A percentile compares a stretch with the other conserved stretches of the same genome.
phyloP scores from a whole-genome alignment of 2,113 vertebrate species.

The Hemichromis elongatus region DNA sequence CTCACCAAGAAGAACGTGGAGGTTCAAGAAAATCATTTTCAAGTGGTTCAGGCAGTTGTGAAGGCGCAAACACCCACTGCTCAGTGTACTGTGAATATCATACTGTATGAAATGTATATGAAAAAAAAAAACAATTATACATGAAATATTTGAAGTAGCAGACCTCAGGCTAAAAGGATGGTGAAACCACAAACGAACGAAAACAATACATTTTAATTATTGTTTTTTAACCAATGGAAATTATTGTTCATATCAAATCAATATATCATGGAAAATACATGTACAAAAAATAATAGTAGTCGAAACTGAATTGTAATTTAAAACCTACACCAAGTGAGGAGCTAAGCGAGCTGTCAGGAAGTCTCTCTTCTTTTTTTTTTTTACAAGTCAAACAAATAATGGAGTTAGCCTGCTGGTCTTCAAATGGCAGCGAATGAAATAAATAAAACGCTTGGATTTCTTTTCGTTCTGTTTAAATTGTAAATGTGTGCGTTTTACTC shows the following conservation, averaged over 20 bases:
- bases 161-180: background rate
- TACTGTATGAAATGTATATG: background rate
- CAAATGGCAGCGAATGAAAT: background rate
- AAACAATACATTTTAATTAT: background rate
- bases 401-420: background rate
- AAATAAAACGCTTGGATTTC: background rate
- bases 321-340: background rate
- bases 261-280: background rate
- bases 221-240: background rate
- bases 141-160: background rate
- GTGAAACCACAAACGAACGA: background rate
- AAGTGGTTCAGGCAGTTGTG: background rate
- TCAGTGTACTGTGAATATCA: background rate
- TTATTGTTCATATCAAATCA: background rate
- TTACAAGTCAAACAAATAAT: background rate
- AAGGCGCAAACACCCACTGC: background rate
- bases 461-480: background rate
- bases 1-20: background rate
- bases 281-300: background rate
- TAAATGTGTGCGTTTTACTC: background rate
- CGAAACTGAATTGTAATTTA: background rate
- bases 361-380: background rate
- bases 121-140: background rate
- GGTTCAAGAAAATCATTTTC: background rate
- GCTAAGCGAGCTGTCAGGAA: background rate